Evolutionary conservation across 2,797 vertebrate species (phyloP), one percentile per base, ranked within the genome.

Genomic region (Lithobates pipiens): DNA sequence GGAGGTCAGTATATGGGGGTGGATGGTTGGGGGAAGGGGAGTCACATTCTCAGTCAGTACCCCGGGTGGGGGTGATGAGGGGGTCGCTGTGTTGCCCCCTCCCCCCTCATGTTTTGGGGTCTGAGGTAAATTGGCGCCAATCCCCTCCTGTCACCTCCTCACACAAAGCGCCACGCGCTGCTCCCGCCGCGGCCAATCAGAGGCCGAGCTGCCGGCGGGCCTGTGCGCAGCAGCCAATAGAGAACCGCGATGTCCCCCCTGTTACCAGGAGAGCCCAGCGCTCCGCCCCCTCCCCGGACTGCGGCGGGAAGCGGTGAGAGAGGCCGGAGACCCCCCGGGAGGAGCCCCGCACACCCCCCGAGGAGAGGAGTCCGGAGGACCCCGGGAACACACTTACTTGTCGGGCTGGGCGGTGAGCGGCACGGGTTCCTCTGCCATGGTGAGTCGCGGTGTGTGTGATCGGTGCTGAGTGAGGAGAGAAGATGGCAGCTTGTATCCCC

Each of bases 131-230:
- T 85, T 85, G 71, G 84, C 84, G 84, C 84, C 77, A 85, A 80
- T 29, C 23, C 63, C 3, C 13, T 39, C 27, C 50, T 50, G 39
- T 74, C 84, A 76, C 50, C 57, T 29, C 1, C 32, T 67, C 70
- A 85, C 84, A 85, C 36, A 39, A 85, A 85, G 84, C 84, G 44
- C 71, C 72, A 27, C 77, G 77, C 76, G 71, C 84, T 71, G 0
- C 8, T 23, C 3, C 0, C 5, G 25, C 10, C 18, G 1, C 70
- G 68, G 5, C 83, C 83, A 85, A 85, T 85, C 57, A 75, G 39
- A 0, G 23, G 15, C 3, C 2, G 25, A 54, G 57, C 34, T 29
- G 70, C 0, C 70, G 21, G 70, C 36, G 44, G 27, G 32, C 11
- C 54, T 36, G 80, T 23, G n/a, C 0, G 8, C 10, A 0, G 5